phyloP scores from a whole-genome alignment of 2,888 invertebrate genomes.

The Pantelozetes paolii region DNA sequence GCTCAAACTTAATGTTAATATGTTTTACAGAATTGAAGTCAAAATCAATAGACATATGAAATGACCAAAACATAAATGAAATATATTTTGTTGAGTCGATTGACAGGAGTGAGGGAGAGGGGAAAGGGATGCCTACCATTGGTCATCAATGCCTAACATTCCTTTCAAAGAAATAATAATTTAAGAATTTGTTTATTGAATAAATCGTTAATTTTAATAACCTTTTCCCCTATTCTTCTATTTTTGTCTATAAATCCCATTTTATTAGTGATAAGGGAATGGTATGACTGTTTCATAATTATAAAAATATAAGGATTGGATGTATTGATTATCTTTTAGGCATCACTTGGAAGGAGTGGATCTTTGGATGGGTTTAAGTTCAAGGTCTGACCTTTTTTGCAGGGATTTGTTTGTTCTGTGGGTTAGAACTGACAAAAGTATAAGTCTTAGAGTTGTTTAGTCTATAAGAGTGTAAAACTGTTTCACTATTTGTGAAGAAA shows the following conservation, averaged over 20 bases:
- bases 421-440: constrained; percentile 15
- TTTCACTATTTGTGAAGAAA: constrained; percentile 29
- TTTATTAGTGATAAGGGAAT: no score
- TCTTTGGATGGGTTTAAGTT: no score
- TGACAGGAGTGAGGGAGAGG: no score
- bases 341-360: not conserved
- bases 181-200: no score
- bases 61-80: constrained; percentile 28
- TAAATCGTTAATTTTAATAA: no score
- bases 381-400: constrained; percentile 17
- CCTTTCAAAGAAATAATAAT: no score
- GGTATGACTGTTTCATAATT: no score
- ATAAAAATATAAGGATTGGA: constrained; percentile 3
- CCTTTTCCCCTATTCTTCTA: not conserved
- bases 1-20: constrained; percentile 17
- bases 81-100: not conserved
- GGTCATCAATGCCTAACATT: no score
- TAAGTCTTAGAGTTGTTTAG: constrained; percentile 31
- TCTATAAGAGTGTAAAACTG: constrained; percentile 22
- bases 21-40: not conserved
- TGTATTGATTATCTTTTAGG: not conserved
- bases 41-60: not conserved
- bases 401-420: constrained; percentile 32
- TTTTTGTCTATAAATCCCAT: no score
- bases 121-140: no score